Evolutionary conservation across 2,113 vertebrate species (phyloP).

Genomic region (Crotalus viridis): DNA sequence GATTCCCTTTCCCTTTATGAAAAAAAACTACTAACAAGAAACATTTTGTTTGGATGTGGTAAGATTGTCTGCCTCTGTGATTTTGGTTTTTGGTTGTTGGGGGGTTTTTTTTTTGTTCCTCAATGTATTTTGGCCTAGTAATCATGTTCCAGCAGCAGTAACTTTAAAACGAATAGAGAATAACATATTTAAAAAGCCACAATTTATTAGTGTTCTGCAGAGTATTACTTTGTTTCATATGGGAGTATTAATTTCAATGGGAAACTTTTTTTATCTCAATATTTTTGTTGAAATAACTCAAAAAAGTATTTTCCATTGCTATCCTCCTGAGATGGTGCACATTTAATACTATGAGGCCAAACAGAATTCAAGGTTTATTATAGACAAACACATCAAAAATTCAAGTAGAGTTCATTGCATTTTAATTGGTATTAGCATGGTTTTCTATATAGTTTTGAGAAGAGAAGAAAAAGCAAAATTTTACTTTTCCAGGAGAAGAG

Average conservation of each 20-base stretch:
- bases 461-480: not conserved
- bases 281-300: constrained; percentile 39
- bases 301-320: constrained; percentile 25
- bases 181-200: constrained; percentile 15
- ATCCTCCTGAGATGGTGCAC: not conserved
- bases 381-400: constrained; percentile 41
- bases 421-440: constrained; percentile 26
- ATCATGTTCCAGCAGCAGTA: not conserved
- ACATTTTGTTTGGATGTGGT: not conserved
- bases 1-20: not conserved
- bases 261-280: constrained; percentile 35
- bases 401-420: constrained; percentile 54
- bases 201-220: constrained; percentile 4
- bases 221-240: constrained; percentile 15
- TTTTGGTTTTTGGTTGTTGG: not conserved
- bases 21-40: not conserved
- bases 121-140: not conserved
- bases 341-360: not conserved
- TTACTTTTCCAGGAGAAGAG: constrained; percentile 18
- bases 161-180: not conserved
- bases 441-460: constrained; percentile 33
- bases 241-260: constrained; percentile 12
- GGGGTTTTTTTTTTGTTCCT: not conserved
- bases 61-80: not conserved
- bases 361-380: constrained; percentile 9